Evolutionary conservation across 1,140 invertebrate genomes (phyloP).

Genomic region (Sminthurides bifidus): DNA sequence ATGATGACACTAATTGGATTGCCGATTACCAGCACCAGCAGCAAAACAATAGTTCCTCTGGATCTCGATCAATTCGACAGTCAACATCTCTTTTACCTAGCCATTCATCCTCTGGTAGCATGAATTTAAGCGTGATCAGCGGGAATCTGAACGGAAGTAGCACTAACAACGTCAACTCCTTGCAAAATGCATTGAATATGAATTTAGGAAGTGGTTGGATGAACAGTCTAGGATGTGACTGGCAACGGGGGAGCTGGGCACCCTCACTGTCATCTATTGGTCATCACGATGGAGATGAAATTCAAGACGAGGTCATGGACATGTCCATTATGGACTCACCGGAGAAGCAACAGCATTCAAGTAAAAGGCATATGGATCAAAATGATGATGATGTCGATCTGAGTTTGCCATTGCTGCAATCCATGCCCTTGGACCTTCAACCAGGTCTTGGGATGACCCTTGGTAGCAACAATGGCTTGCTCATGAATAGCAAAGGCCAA

Average conservation of each 20-base stretch:
- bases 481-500: neutral
- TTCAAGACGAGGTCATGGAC: conserved; percentile 29
- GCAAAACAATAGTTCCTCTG: neutral
- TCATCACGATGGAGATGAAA: conserved; percentile 6
- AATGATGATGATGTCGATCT: conserved; percentile 25
- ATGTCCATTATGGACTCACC: conserved; percentile 25
- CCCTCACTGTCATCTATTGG: too few relatives aligned
- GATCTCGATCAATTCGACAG: too few relatives aligned
- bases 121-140: neutral
- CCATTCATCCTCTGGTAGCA: neutral
- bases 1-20: conserved; percentile 29
- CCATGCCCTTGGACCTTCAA: conserved; percentile 29
- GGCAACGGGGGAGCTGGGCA: neutral
- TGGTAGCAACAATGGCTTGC: conserved; percentile 1
- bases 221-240: conserved; percentile 18
- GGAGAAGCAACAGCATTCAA: conserved; percentile 9
- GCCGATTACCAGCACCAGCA: neutral
- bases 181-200: neutral
- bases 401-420: conserved; percentile 15
- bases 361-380: conserved; percentile 11
- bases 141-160: neutral
- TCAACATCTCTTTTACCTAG: too few relatives aligned
- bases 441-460: conserved; percentile 12
- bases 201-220: neutral
- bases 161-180: neutral